phyloP scores from a whole-genome alignment of 2,797 vertebrate genomes.

The Enteromius afrohamiltoni region DNA sequence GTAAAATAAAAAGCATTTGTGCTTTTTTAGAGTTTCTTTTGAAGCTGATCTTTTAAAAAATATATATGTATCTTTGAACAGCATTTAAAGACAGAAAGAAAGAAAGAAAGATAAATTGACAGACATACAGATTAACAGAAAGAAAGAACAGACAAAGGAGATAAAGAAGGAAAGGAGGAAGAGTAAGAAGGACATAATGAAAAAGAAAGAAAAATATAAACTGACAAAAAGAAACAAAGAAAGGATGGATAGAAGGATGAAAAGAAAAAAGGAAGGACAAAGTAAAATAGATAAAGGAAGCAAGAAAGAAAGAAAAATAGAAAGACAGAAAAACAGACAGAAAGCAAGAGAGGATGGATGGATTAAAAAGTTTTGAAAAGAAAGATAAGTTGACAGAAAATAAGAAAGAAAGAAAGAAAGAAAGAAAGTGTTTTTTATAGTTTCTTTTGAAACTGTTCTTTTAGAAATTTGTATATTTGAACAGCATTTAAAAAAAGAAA shows the following conservation, averaged over 20 bases:
- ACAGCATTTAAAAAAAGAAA: no score
- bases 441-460: no score
- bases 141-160: not conserved
- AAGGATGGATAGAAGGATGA: not conserved
- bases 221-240: no score
- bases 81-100: not conserved
- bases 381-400: no score
- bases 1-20: not conserved
- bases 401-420: not conserved
- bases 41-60: not conserved
- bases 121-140: not conserved
- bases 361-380: not conserved
- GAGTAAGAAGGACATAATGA: not conserved
- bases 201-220: not conserved
- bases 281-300: not conserved
- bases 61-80: not conserved
- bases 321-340: not conserved
- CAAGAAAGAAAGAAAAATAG: no score
- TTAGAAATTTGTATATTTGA: no score
- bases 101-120: no score
- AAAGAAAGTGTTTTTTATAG: not conserved
- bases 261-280: not conserved
- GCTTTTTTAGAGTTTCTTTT: not conserved
- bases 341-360: not conserved
- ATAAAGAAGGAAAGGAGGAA: not conserved